Evolutionary conservation across 2,113 vertebrate genomes (phyloP).

Genomic region (Pampusana beccarii): DNA sequence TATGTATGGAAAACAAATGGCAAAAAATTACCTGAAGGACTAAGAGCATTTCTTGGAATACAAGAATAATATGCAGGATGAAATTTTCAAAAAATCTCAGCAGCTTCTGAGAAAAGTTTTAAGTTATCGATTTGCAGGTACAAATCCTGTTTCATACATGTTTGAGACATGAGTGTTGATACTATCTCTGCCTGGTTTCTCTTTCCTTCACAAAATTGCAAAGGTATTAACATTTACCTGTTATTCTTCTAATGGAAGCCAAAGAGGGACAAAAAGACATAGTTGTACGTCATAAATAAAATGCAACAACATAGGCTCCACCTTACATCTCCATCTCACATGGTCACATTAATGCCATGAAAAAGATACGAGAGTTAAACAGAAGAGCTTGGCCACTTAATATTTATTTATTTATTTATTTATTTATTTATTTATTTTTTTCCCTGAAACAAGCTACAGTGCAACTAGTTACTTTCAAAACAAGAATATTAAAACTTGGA

Average conservation of each 20-base stretch:
- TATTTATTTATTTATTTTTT: background rate
- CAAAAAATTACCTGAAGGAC: background rate
- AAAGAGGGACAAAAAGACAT: background rate
- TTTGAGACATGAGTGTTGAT: background rate
- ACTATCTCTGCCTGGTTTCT: background rate
- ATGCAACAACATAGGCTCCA: background rate
- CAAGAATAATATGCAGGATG: rapidly evolving
- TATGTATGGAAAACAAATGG: background rate
- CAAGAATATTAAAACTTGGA: background rate
- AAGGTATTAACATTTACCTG: background rate
- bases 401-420: no score
- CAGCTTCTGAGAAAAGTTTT: background rate
- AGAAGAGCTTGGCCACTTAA: background rate
- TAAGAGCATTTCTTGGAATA: background rate
- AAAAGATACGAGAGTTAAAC: background rate
- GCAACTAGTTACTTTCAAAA: background rate
- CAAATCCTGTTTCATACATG: background rate
- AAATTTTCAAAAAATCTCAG: background rate
- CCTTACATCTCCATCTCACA: no score
- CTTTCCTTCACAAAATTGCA: background rate
- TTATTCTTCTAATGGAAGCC: background rate
- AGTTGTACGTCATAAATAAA: background rate
- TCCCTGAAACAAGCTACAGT: background rate
- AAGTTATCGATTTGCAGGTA: background rate
- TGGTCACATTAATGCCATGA: background rate